Conservation (phyloP, 1,140 invertebrate species). For the Tetraneura akinire region DNA sequence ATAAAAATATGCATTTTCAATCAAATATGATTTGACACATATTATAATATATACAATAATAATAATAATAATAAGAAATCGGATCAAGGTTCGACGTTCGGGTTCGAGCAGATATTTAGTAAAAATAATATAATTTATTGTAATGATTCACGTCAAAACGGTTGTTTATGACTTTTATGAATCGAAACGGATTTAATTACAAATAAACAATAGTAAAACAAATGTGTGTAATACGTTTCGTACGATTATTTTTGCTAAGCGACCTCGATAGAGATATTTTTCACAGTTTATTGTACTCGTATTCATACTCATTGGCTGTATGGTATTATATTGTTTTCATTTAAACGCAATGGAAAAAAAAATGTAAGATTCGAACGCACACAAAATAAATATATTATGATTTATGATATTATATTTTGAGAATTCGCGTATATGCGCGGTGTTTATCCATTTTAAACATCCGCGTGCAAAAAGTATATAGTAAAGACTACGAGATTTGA, state of each 20-base stretch:
- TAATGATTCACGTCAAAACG: not conserved
- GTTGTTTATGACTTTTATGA: not conserved
- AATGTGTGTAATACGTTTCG: too few species aligned
- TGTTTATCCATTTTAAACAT: too few species aligned
- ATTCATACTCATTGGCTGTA: too few species aligned
- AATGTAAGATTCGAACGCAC: too few species aligned
- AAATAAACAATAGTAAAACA: not conserved
- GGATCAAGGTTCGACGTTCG: not conserved
- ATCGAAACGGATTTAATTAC: constrained; percentile 12
- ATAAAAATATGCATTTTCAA: not conserved
- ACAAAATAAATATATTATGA: too few species aligned
- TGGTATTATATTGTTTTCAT: not conserved
- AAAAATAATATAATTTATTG: not conserved
- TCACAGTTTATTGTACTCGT: not conserved
- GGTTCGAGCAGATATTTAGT: not conserved
- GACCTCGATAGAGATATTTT: constrained; percentile 11
- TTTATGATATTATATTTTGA: too few species aligned
- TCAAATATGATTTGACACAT: not conserved
- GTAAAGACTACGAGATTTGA: too few species aligned
- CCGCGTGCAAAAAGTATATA: too few species aligned
- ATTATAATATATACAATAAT: not conserved
- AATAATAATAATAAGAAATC: too few species aligned
- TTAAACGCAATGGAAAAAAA: not conserved
- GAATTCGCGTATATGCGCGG: too few species aligned
- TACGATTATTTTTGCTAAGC: not conserved